These are phyloP conservation scores for Oscheius sp. DNA, from an alignment of 2,888 invertebrate species.

Conservation along the genomic window DNA sequence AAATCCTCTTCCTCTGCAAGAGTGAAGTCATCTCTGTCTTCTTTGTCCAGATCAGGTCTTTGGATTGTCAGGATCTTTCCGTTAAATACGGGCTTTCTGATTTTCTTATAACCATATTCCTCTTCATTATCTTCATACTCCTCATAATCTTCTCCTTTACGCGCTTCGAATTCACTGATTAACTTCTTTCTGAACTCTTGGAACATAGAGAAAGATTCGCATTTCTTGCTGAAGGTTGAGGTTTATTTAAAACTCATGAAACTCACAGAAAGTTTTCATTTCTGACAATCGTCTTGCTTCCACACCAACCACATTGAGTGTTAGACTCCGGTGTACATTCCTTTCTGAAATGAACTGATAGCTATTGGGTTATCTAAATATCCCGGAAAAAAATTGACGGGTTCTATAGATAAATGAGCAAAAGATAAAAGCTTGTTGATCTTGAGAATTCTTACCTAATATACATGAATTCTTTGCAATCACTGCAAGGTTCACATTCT, in stretches of 20 bases:
- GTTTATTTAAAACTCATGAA: no score
- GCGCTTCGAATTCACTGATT: not conserved
- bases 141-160: not conserved
- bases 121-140: not conserved
- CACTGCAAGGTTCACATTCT: constrained; percentile 40
- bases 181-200: constrained; percentile 3
- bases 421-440: not conserved
- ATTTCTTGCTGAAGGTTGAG: not conserved
- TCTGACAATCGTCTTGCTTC: constrained; percentile 28
- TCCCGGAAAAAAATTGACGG: not conserved
- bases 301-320: constrained; percentile 58
- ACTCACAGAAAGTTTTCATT: constrained; percentile 39
- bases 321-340: constrained; percentile 39
- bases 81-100: no score
- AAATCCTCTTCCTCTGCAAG: constrained; percentile 15
- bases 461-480: constrained; percentile 49
- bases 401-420: not conserved
- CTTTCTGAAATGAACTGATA: constrained; percentile 30
- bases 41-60: not conserved
- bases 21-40: constrained; percentile 1
- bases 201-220: not conserved
- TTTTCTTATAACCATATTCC: no score
- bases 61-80: no score
- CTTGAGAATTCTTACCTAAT: constrained; percentile 33
- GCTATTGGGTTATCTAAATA: not conserved